Base-by-base conservation (phyloP, 2,888 invertebrate genomes). In the Malachius bipustulatus region DNA sequence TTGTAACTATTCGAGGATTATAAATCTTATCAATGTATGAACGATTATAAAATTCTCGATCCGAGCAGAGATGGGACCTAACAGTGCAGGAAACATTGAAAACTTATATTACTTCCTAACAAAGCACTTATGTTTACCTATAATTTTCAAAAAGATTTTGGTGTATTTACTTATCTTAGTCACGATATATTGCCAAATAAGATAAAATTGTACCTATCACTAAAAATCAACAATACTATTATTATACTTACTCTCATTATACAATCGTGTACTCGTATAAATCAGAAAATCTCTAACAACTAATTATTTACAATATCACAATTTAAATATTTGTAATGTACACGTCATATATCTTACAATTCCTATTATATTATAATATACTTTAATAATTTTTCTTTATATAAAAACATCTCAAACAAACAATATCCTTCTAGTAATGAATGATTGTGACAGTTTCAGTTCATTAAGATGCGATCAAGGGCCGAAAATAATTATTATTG, bases 241-340 rank as follows among this genome's bases (percentile, higher is more conserved):
- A n/a, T n/a, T n/a, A n/a, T n/a, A n/a, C n/a, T 36, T 24, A 27
- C 42, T 37, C 34, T 44, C 45, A 46, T 42, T 42, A 39, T 39
- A 39, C 36, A 34, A 35, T 40, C 37, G 42, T 39, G 45, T 47
- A 37, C n/a, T n/a, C n/a, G n/a, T n/a, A n/a, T n/a, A 35, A 40
- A 48, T 45, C 39, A 41, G 35, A 41, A 32, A 42, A 37, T 35
- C 41, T 34, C 42, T 46, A 45, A 38, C 32, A 47, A 49, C 47
- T 55, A 54, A 51, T 48, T 59, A 60, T 59, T 51, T 59, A 60
- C 59, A 59, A 53, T 59, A 59, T 61, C 59, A 61, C 59, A 59
- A 58, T 56, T 54, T 48, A 56, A 55, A 52, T 48, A 45, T 52
- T 49, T 45, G 45, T 44, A 52, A 54, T 52, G 41, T 54, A 55